phyloP scores from a whole-genome alignment of 1,140 invertebrate species.

The Nylanderia fulva region DNA sequence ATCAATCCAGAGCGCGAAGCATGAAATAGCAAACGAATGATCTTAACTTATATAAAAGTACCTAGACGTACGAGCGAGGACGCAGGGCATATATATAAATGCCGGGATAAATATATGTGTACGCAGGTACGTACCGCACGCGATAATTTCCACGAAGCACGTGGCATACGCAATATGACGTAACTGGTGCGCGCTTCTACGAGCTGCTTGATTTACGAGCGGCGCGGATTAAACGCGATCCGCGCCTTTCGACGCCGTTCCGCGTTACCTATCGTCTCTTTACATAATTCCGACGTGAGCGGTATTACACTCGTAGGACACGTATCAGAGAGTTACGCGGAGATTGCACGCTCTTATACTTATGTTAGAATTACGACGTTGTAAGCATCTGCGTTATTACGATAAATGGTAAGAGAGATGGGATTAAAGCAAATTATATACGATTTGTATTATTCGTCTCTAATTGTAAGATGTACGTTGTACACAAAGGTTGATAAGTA shows the following conservation, averaged over 20 bases:
- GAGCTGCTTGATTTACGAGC: constrained; percentile 42
- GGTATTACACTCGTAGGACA: constrained; percentile 2
- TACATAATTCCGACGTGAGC: constrained; percentile 31
- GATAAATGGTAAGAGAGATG: background rate
- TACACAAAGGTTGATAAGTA: background rate
- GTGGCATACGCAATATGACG: constrained; percentile 24
- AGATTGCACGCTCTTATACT: background rate
- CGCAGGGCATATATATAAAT: background rate
- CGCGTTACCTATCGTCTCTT: constrained; percentile 10
- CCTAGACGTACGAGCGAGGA: too few relatives aligned
- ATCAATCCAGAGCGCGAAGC: constrained; percentile 22
- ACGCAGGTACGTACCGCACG: constrained; percentile 43
- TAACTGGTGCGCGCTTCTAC: constrained; percentile 22
- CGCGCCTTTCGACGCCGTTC: constrained; percentile 26
- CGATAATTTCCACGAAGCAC: constrained; percentile 66
- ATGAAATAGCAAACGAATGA: constrained; percentile 4
- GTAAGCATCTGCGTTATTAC: constrained; percentile 3
- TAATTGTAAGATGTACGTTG: background rate
- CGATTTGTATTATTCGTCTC: background rate
- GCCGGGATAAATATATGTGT: constrained; percentile 62
- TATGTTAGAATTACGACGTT: constrained; percentile 8
- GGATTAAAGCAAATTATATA: background rate
- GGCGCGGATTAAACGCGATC: constrained; percentile 45
- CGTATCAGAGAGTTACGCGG: background rate
- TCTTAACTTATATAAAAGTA: too few relatives aligned